phyloP scores from a whole-genome alignment of 2,888 invertebrate species.

The Nomada ruficornis region DNA sequence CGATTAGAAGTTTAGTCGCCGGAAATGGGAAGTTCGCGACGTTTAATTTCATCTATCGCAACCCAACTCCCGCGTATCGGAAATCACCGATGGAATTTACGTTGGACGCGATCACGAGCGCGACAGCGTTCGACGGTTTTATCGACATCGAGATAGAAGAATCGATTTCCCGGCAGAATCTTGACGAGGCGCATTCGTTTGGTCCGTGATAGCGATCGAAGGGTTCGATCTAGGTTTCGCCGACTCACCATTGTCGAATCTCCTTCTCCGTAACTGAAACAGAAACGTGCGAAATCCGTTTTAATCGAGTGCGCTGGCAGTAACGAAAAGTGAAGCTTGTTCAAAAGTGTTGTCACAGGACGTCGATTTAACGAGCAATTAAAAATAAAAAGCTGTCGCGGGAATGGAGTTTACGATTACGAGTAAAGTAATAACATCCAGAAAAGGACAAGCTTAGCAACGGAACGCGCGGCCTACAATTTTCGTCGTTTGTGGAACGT shows the following conservation, averaged over 20 bases:
- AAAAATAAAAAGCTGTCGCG: no score
- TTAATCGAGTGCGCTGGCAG: slow-evolving; percentile 10
- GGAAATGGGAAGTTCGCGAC: neutral
- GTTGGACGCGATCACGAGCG: neutral
- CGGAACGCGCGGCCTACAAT: slow-evolving; percentile 9
- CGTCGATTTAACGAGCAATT: no score
- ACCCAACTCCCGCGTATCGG: neutral
- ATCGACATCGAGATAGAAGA: neutral
- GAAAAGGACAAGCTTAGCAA: neutral
- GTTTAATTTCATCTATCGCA: neutral
- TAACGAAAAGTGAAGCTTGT: neutral
- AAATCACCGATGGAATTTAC: neutral
- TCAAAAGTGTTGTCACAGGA: neutral
- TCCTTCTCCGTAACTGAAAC: slow-evolving; percentile 95
- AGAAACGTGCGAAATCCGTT: slow-evolving; percentile 55
- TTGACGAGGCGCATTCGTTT: neutral
- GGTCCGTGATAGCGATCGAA: neutral
- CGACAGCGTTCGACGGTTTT: neutral
- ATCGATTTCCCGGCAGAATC: neutral
- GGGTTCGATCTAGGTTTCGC: neutral
- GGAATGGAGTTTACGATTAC: neutral
- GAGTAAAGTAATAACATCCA: neutral
- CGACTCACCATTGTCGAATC: slow-evolving; percentile 93
- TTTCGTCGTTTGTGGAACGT: slow-evolving; percentile 21
- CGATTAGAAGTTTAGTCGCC: neutral